phyloP scores from a whole-genome alignment of 2,888 invertebrate species.

The Latheticus oryzae region DNA sequence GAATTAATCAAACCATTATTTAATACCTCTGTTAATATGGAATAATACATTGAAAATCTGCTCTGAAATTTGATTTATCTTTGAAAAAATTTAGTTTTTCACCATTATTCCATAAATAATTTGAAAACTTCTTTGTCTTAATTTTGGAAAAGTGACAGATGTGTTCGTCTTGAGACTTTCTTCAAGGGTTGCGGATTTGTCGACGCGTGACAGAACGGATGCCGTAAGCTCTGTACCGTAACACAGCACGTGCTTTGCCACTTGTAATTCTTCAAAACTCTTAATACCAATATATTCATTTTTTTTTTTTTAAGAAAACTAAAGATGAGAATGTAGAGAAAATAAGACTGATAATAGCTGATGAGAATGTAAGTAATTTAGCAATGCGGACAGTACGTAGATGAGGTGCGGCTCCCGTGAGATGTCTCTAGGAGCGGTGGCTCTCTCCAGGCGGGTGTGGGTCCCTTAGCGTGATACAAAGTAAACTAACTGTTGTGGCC shows the following conservation, averaged over 20 bases:
- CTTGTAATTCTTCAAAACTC: constrained; percentile 18
- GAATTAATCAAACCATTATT: too few relatives aligned
- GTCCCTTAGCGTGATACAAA: constrained; percentile 64
- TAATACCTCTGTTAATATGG: too few relatives aligned
- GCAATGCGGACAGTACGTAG: constrained; percentile 44
- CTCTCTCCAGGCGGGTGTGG: constrained; percentile 58
- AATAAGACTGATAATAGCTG: constrained; percentile 19
- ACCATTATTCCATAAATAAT: too few relatives aligned
- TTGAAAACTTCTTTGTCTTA: too few relatives aligned
- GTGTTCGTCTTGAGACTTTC: constrained; percentile 23
- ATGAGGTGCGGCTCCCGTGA: constrained; percentile 64
- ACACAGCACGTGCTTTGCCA: constrained; percentile 36
- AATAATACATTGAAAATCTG: too few relatives aligned
- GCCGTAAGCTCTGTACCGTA: constrained; percentile 34
- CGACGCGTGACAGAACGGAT: constrained; percentile 47
- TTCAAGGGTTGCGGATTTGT: constrained; percentile 39
- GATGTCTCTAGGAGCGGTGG: constrained; percentile 64
- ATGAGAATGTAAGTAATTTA: constrained; percentile 57
- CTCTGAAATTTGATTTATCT: too few relatives aligned
- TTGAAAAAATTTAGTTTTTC: too few relatives aligned
- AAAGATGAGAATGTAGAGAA: too few relatives aligned
- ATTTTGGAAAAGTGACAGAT: constrained; percentile 23
- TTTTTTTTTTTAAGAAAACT: too few relatives aligned
- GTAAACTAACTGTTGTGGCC: constrained; percentile 58
- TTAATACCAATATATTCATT: too few relatives aligned